Evolutionary conservation across 2,888 invertebrate genomes (phyloP).

Genomic region (Litoditis marina): DNA sequence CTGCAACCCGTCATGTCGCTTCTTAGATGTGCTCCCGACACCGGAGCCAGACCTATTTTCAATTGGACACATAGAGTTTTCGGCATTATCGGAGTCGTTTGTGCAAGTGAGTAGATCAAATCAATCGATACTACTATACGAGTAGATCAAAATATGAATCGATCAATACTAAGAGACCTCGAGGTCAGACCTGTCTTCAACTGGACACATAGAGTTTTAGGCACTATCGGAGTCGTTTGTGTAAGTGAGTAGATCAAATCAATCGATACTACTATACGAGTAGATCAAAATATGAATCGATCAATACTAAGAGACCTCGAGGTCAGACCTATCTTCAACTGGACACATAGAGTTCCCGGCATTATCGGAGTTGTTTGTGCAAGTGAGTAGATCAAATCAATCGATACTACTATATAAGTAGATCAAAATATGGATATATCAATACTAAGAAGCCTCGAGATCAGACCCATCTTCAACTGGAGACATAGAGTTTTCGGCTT

Average conservation of each 20-base stretch:
- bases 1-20: slow-evolving; percentile 19
- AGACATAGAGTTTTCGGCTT: slow-evolving; percentile 16
- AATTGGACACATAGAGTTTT: slow-evolving; percentile 19
- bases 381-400: no score
- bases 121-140: no score
- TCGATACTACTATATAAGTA: no score
- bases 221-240: slow-evolving; percentile 15
- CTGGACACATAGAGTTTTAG: slow-evolving; percentile 17
- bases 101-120: slow-evolving; percentile 14
- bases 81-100: slow-evolving; percentile 17
- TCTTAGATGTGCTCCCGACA: slow-evolving; percentile 21
- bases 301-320: no score
- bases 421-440: not conserved
- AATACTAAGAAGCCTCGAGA: slow-evolving; percentile 16
- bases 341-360: slow-evolving; percentile 16
- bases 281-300: not conserved
- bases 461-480: slow-evolving; percentile 23
- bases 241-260: slow-evolving; percentile 16
- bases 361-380: slow-evolving; percentile 17
- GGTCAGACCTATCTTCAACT: slow-evolving; percentile 23
- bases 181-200: slow-evolving; percentile 22
- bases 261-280: no score
- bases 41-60: slow-evolving; percentile 20
- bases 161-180: no score
- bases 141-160: not conserved